Percentiles rank a stretch among this genome's conserved stretches.
phyloP scores from a whole-genome alignment of 2,797 vertebrate species.

The Cetoscarus ocellatus region DNA sequence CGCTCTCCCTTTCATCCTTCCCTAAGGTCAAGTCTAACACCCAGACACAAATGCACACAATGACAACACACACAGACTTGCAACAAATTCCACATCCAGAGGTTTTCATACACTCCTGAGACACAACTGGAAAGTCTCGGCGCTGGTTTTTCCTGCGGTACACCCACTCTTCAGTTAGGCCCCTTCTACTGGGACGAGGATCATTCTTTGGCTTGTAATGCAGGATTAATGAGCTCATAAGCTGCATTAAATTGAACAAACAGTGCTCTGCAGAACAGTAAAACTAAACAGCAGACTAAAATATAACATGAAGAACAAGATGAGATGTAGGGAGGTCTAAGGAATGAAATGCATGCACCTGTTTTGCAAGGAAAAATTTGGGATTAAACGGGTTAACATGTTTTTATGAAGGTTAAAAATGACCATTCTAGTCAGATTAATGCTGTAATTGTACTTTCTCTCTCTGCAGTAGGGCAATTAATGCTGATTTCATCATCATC shows the following conservation, averaged over 20 bases:
- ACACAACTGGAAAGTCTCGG: slow-evolving; percentile 71
- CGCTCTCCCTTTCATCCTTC: slow-evolving; percentile 5
- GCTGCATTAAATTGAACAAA: slow-evolving; percentile 63
- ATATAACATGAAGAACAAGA: slow-evolving; percentile 20
- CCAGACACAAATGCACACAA: slow-evolving; percentile 37
- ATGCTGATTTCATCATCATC: too few species aligned
- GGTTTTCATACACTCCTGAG: slow-evolving; percentile 71
- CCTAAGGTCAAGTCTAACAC: slow-evolving; percentile 40
- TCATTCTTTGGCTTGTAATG: slow-evolving; percentile 51
- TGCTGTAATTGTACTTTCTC: too few species aligned
- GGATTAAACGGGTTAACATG: too few species aligned
- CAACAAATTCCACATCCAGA: slow-evolving; percentile 67
- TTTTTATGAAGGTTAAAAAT: too few species aligned
- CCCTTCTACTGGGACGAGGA: slow-evolving; percentile 55
- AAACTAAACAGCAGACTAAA: slow-evolving; percentile 33
- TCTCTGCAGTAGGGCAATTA: too few species aligned
- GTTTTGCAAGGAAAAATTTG: too few species aligned
- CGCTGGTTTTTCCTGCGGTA: slow-evolving; percentile 61
- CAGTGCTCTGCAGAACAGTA: slow-evolving; percentile 31
- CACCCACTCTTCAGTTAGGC: slow-evolving; percentile 68
- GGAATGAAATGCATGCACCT: background rate
- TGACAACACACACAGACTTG: slow-evolving; percentile 28
- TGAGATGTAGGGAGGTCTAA: slow-evolving; percentile 19
- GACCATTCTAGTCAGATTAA: too few species aligned
- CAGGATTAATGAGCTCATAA: slow-evolving; percentile 70